Conservation (phyloP, 1,140 invertebrate genomes). For the Eupristina koningsbergeri region DNA sequence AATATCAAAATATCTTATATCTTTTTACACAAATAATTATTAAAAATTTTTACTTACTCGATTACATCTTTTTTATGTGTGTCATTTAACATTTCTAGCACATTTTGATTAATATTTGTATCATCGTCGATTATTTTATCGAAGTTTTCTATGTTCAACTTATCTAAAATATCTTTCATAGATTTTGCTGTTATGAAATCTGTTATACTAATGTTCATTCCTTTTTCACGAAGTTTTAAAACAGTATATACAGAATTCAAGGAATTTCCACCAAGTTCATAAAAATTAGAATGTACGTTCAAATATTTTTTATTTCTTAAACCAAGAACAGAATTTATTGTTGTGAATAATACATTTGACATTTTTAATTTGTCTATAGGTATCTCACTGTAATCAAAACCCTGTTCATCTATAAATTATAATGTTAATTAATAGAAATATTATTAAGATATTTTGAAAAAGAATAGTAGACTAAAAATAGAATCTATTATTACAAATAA, state of each 20-base stretch:
- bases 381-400: constrained; percentile 75
- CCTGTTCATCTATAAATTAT: constrained; percentile 67
- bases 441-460: no score
- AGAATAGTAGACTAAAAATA: no score
- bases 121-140: constrained; percentile 54
- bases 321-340: constrained; percentile 80
- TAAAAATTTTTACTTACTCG: constrained; percentile 72
- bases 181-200: constrained; percentile 84
- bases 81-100: constrained; percentile 75
- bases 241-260: constrained; percentile 89
- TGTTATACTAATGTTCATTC: constrained; percentile 84
- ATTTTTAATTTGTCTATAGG: constrained; percentile 75
- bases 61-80: constrained; percentile 78
- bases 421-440: no score
- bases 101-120: constrained; percentile 64
- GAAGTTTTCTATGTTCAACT: constrained; percentile 71
- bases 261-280: constrained; percentile 88
- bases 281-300: constrained; percentile 81
- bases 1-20: not conserved
- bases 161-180: constrained; percentile 79
- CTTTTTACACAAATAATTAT: no score
- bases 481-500: no score
- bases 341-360: constrained; percentile 81
- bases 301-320: constrained; percentile 75
- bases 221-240: constrained; percentile 82